Evolutionary conservation across 2,797 vertebrate genomes (phyloP), one percentile per base, ranked within the genome.

Genomic region (Meriones psammophilus): DNA sequence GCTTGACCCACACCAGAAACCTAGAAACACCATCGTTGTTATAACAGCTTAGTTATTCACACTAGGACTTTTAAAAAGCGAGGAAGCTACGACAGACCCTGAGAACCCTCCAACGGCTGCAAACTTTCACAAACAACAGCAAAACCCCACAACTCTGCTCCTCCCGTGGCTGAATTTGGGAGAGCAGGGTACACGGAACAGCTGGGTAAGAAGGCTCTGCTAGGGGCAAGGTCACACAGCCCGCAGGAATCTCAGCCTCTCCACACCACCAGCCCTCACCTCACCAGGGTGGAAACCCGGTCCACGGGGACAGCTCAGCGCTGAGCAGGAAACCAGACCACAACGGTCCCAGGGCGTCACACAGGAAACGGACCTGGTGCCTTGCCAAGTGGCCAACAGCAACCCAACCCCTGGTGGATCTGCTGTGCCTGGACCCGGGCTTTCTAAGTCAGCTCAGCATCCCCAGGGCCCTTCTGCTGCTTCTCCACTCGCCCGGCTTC

Each of bases 251-350:
- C 24, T 74, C 2, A 22, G 86, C 73, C 77, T 73, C 73, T 60
- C 54, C 20, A 8, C 3, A n/a, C 60, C 58, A 60, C 56, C 85
- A 30, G 26, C 81, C 92, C 92, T 81, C 64, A 77, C 62, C 83
- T 88, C 68, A 54, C n/a, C 78, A 58, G 69, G 84, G 64, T 12
- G 92, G 58, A 89, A 60, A 46, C 58, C n/a, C 58, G 3, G 30
- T 77, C 87, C 28, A 24, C 46, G 18, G 39, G 69, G 71, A 96
- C 46, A 71, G 56, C 76, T 66, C 2, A 9, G 28, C 83, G 56
- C 6, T 56, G 54, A 28, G 64, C 79, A 94, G 91, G 95, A 97
- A 98, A 96, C 85, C 42, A 5, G 94, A 97, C 76, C 76, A 74
- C 94, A 80, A 81, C 8, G 17, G 79, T 96, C 96, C 88, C 92